A percentile compares a stretch with the other conserved stretches of the same genome.
These are phyloP conservation scores for Formicarius rufipectus DNA, from an alignment of 2,113 vertebrate genomes.

Conservation along the genomic window DNA sequence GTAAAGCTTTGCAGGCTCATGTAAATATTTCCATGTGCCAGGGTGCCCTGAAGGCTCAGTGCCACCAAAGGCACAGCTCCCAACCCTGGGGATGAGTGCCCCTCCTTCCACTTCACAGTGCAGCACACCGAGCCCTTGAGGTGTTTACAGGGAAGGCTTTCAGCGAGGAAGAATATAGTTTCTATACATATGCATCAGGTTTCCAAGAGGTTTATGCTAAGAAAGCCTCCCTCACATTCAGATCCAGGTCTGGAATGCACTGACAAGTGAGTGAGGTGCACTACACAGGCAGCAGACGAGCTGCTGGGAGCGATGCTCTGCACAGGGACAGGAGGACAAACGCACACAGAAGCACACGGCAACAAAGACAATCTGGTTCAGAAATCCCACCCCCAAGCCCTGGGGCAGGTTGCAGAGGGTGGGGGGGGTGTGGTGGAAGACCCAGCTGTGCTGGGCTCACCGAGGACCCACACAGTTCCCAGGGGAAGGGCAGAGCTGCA, in stretches of 20 bases:
- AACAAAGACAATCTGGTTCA: slow-evolving; percentile 12
- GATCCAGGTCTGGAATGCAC: background rate
- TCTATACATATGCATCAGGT: slow-evolving; percentile 23
- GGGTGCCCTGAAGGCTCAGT: background rate
- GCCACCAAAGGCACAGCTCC: background rate
- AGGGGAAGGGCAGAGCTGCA: background rate
- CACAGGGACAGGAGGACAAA: background rate
- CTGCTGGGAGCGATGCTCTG: slow-evolving; percentile 10
- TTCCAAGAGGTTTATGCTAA: slow-evolving; percentile 36
- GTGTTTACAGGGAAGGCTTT: slow-evolving; percentile 23
- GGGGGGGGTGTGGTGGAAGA: background rate
- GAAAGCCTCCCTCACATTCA: slow-evolving; percentile 40
- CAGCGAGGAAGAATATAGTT: slow-evolving; percentile 21
- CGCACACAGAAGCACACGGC: background rate
- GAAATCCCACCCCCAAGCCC: slow-evolving; percentile 15
- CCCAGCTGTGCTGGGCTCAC: background rate
- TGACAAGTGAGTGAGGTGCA: slow-evolving; percentile 36
- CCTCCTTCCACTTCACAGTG: slow-evolving; percentile 5
- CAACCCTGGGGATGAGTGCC: background rate
- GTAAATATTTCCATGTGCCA: slow-evolving; percentile 43
- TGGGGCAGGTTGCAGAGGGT: background rate
- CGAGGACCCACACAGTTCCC: background rate
- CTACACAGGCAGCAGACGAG: background rate
- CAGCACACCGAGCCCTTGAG: slow-evolving; percentile 29
- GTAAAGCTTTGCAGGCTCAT: slow-evolving; percentile 25